Evolutionary conservation across 2,888 invertebrate genomes (phyloP).

Genomic region (Halictus quadricinctus): DNA sequence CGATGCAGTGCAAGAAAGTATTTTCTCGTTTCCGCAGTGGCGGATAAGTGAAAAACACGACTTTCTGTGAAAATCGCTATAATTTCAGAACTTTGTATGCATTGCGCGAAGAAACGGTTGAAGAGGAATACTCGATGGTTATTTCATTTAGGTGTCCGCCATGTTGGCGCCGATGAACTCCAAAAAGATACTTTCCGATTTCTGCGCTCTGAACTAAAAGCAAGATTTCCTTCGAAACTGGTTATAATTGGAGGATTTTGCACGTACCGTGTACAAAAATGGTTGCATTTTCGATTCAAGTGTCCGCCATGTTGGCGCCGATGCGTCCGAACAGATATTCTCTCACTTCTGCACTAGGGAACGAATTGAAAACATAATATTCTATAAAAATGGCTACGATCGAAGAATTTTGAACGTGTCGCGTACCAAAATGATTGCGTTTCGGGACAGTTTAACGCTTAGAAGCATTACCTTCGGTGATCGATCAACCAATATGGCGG

Average conservation of each 20-base stretch:
- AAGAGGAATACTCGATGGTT: not conserved
- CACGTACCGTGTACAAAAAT: too few relatives aligned
- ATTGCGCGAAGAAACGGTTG: not conserved
- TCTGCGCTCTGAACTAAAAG: too few relatives aligned
- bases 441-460: not conserved
- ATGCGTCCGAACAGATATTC: too few relatives aligned
- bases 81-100: not conserved
- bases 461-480: not conserved
- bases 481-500: not conserved
- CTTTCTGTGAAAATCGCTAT: not conserved
- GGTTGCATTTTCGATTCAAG: not conserved
- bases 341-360: not conserved
- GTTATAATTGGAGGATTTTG: too few relatives aligned
- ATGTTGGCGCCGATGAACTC: too few relatives aligned
- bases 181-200: too few relatives aligned
- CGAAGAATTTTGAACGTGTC: not conserved
- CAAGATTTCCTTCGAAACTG: too few relatives aligned
- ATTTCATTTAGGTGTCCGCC: too few relatives aligned
- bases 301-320: not conserved
- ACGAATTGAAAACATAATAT: not conserved
- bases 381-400: not conserved
- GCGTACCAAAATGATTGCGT: not conserved
- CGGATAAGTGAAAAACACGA: not conserved
- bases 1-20: not conserved
- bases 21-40: not conserved